phyloP scores from a whole-genome alignment of 2,797 vertebrate species.

The Argya squamiceps region DNA sequence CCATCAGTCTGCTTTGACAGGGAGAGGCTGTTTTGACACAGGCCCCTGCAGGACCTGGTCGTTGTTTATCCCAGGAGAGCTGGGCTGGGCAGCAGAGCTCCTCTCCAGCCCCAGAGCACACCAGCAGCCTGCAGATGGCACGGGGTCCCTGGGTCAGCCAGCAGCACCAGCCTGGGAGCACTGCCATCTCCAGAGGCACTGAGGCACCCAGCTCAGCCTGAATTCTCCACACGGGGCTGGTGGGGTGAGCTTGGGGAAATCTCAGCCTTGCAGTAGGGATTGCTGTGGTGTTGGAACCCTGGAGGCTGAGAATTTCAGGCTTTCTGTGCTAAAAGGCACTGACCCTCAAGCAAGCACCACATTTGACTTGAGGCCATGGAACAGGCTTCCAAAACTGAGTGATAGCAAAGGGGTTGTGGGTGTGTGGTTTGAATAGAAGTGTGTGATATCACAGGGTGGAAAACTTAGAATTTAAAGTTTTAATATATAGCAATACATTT shows the following conservation, averaged over 20 bases:
- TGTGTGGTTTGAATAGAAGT: too few relatives aligned
- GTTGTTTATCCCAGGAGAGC: not conserved
- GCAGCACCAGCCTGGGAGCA: not conserved
- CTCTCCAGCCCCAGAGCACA: not conserved
- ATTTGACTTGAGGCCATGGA: too few relatives aligned
- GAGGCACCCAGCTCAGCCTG: not conserved
- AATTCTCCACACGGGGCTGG: fast-evolving
- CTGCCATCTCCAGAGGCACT: not conserved
- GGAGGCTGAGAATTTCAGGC: too few relatives aligned
- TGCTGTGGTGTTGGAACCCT: not conserved
- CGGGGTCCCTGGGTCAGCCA: not conserved
- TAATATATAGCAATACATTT: too few relatives aligned
- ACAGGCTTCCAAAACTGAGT: too few relatives aligned
- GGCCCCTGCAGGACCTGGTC: not conserved
- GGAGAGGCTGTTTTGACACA: not conserved
- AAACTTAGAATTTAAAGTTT: too few relatives aligned
- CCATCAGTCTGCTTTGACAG: not conserved
- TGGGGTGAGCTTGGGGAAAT: not conserved
- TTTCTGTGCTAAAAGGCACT: too few relatives aligned
- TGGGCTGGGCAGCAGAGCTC: not conserved
- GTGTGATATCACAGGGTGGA: too few relatives aligned
- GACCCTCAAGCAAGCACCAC: too few relatives aligned
- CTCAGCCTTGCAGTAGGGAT: fast-evolving
- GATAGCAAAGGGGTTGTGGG: too few relatives aligned
- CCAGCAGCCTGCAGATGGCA: not conserved